Base-by-base conservation (phyloP, 2,888 invertebrate species). In the Augiades crinisus region DNA sequence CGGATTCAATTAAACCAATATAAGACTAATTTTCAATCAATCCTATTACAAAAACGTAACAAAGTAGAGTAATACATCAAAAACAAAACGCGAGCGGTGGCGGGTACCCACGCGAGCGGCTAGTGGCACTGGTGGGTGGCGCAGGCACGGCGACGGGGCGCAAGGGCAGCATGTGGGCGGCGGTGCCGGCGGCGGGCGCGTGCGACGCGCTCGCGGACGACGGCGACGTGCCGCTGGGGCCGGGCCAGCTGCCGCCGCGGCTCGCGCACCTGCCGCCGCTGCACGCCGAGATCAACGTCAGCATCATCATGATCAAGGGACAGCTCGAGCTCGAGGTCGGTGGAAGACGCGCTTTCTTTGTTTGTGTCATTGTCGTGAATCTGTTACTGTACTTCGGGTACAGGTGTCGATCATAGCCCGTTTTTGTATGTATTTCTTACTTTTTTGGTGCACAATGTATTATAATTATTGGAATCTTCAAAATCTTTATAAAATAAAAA, bases 241-340 rank as follows among this genome's bases (percentile, higher is more conserved):
- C 95, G 2, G 95, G 95, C 13, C 96, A 96, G 81, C 91, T 96
- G 74, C 94, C 94, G 78, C 96, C 96, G 44, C 92, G 94, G 62
- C 95, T 93, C 65, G 94, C 93, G 67, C 92, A 92, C 63, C 85
- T 94, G 63, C 91, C 91, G 65, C 92, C 92, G 69, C 92, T 93
- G 53, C 93, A 93, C 64, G 96, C 97, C 3, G 96, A 97, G 82
- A 92, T 98, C 62, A 95, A 96, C 75, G 91, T 98, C 77, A 96
- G 96, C 55, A 93, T 98, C 67, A 92, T 95, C 69, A 95, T 98
- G 91, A 94, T 96, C 72, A 98, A 98, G 86, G 97, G 97, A 65
- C 95, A 96, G 66, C 92, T 98, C 55, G 97, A 98, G 79, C 95
- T 98, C 16, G 97, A 98, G 90, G 92, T 92, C 33, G 73, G 37